Evolutionary conservation across 2,113 vertebrate genomes (phyloP), one percentile per base, ranked within the genome.

Genomic region (Junco hyemalis): DNA sequence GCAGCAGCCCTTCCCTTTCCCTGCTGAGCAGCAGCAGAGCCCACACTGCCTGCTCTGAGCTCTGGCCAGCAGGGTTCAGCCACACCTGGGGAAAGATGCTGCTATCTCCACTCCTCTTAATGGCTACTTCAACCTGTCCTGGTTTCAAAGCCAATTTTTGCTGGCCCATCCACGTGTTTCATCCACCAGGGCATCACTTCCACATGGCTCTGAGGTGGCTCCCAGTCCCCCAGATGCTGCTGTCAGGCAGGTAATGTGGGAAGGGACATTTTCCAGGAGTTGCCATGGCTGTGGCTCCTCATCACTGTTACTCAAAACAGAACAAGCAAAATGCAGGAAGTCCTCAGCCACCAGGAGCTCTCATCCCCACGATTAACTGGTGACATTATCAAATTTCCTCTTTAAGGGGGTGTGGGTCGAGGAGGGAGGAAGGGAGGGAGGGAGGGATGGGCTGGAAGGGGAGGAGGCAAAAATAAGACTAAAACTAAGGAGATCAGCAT

Each of bases 381-480:
- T 70, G 83, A 66, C 50, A 83, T 69, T 45, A 82, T 51, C 11
- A 0, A 61, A 80, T 81, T 88, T 96, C 90, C 71, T 88, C 82
- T 95, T 77, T 59, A 63, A 70, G 42, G 66, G 57, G 48, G 33
- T 90, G 90, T 44, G 63, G 78, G 74, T 38, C 51, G 66, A 69
- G 53, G 31, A 85, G 33, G 70, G 81, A 80, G 33, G 44, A 21
- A 78, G 69, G 69, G 53, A 80, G 59, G 47, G 73, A 78, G 69
- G 69, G 68, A 83, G 56, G 73, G 72, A 81, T 21, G 22, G 44
- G 73, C 36, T 91, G 63, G 38, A 63, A 92, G 16, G 45, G 50
- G 74, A 86, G 51, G 70, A 93, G 74, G 31, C n/a, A 82, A 90
- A 91, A 79, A 60, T 21, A 83, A 92, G 60, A 87, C 47, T 26